Percentiles rank a stretch among this genome's conserved stretches.
These are phyloP conservation scores for Leptatherina wallacei DNA, from an alignment of 2,797 vertebrate species.

Conservation along the genomic window DNA sequence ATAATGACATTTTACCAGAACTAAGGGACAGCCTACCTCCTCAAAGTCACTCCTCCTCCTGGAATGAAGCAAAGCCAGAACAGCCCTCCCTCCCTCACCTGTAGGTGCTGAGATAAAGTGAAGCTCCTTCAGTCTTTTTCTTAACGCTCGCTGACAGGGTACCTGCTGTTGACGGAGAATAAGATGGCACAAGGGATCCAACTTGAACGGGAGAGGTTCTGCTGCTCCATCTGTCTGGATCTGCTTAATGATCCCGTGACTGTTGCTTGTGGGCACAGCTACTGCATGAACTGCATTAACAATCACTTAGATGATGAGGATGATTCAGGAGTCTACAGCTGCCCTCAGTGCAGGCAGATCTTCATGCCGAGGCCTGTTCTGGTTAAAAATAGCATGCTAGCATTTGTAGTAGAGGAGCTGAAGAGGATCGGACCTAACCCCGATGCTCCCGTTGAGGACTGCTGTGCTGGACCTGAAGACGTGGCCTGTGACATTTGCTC, in stretches of 20 bases:
- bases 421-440: background rate
- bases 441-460: background rate
- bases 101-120: background rate
- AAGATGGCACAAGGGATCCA: constrained; percentile 31
- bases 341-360: constrained; percentile 25
- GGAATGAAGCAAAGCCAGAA: constrained; percentile 26
- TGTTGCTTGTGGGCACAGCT: constrained; percentile 36
- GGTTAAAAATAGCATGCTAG: constrained; percentile 35
- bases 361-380: constrained; percentile 25
- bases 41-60: constrained; percentile 16
- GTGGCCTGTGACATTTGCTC: constrained; percentile 37
- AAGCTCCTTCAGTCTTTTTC: background rate
- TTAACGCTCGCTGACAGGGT: no score
- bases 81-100: background rate
- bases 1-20: constrained; percentile 1
- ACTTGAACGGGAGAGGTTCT: constrained; percentile 13
- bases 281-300: constrained; percentile 31
- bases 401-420: constrained; percentile 18
- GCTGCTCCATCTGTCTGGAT: constrained; percentile 30
- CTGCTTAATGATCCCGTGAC: constrained; percentile 24
- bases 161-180: no score
- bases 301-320: background rate
- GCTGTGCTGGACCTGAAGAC: constrained; percentile 2
- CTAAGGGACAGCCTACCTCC: no score
- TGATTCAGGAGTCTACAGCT: background rate